Percentiles rank a stretch among this genome's conserved stretches.
Evolutionary conservation across 2,888 invertebrate genomes (phyloP).

Genomic region (Biston stratarius): DNA sequence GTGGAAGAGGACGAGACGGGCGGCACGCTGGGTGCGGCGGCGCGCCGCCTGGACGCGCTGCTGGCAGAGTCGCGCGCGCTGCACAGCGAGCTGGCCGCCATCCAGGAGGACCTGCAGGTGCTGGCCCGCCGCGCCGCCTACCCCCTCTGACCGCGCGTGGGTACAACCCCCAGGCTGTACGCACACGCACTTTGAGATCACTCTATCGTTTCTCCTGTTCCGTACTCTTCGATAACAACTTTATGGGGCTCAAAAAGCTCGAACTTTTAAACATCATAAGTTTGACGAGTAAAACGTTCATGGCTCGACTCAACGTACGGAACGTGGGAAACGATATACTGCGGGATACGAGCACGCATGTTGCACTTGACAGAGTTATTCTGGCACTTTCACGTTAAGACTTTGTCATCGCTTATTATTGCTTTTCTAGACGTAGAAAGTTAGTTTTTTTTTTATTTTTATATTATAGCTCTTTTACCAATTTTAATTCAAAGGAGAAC

Average conservation of each 20-base stretch:
- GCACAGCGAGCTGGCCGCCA: conserved; percentile 79
- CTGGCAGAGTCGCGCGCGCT: conserved; percentile 78
- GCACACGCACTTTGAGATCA: conserved; percentile 21
- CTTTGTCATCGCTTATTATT: background rate
- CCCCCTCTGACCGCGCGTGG: conserved; percentile 78
- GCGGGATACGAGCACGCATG: conserved; percentile 2
- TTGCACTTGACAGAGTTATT: background rate
- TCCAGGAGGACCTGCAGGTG: conserved; percentile 84
- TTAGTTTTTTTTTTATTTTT: too few relatives aligned
- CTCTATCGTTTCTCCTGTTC: conserved; percentile 1
- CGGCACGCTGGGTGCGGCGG: conserved; percentile 69
- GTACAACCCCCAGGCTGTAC: conserved; percentile 21
- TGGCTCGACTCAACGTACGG: background rate
- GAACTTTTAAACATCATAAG: too few relatives aligned
- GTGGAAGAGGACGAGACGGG: conserved; percentile 74
- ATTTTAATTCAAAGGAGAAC: too few relatives aligned
- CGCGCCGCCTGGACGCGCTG: conserved; percentile 74
- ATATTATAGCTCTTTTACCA: too few relatives aligned
- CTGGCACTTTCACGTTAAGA: background rate
- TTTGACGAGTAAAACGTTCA: background rate
- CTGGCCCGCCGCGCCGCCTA: conserved; percentile 78
- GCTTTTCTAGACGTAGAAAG: background rate
- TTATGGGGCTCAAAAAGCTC: background rate
- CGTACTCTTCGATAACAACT: background rate
- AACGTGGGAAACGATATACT: conserved; percentile 2